Base-by-base conservation (phyloP, 92 coral and sea anemone genomes). In the Umimayanthus kanabou region DNA sequence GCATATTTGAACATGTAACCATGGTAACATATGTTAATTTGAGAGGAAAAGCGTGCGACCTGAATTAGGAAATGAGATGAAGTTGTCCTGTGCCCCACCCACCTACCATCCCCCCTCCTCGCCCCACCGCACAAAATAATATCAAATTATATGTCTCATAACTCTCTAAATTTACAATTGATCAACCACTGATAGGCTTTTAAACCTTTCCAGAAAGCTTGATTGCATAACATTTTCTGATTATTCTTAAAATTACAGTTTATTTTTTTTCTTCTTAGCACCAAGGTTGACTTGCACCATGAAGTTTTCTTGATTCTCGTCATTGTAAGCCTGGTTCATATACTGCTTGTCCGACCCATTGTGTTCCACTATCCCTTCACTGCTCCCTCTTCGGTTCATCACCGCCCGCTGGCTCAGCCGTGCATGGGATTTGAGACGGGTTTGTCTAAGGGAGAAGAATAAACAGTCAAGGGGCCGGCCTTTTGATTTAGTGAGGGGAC, bases 231-330 rank as follows among this genome's bases (percentile, higher is more conserved):
- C 25, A 0, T 0, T 9, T 61, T 61, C 67, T 61, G 5, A 18
- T 61, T 61, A 2, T 61, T 61, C 26, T 61, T 11, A 53, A 18
- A 61, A 73, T 37, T 73, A 47, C 37, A 73, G 49, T 75, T 39
- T 18, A 18, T 61, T 49, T 67, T 33, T 57, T 80, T 2, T 71
- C 42, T 83, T 83, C 42, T 83, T 83, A 37, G 70, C n/a, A 10
- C 77, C 77, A 15, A 83, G 69, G 33, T 83, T 65, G 30, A 83
- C 87, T 43, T 83, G 40, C 11, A 83, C 87, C 87, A 83, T 83
- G 47, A 83, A 83, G 50, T 83, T 83, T 8, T 83, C 87, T 26
- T 70, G 87, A 29, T 45, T 73, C 15, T 83, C 78, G 13, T 83
- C 87, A 20, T 25, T 67, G 8, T 83, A 83, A 18, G 79, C 87